Conservation (phyloP, 2,797 vertebrate species). For the Chloroceryle inda region DNA sequence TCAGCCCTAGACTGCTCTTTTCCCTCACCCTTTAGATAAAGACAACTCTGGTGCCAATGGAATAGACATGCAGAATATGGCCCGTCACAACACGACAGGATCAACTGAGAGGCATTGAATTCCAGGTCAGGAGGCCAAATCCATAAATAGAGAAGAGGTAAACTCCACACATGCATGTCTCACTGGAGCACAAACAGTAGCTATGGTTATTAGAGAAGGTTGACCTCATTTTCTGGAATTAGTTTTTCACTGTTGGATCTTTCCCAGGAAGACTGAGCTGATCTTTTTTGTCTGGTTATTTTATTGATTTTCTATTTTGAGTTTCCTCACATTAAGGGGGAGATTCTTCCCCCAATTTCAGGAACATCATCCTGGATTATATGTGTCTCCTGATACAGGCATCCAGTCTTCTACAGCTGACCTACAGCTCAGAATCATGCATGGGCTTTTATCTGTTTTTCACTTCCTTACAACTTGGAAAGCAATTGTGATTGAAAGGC, state of each 20-base stretch:
- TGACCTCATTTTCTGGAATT: slow-evolving; percentile 71
- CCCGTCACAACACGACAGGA: slow-evolving; percentile 14
- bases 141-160: slow-evolving; percentile 71
- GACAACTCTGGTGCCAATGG: slow-evolving; percentile 22
- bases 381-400: background rate
- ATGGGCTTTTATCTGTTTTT: background rate
- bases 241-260: slow-evolving; percentile 64
- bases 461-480: background rate
- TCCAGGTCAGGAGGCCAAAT: slow-evolving; percentile 60
- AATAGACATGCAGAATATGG: slow-evolving; percentile 23
- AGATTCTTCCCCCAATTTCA: background rate
- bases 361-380: background rate
- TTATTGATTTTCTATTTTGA: slow-evolving; percentile 63
- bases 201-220: slow-evolving; percentile 63
- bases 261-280: slow-evolving; percentile 46
- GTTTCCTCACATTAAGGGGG: background rate
- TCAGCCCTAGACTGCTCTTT: background rate
- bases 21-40: background rate
- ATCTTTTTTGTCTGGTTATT: slow-evolving; percentile 33
- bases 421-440: background rate
- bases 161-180: slow-evolving; percentile 40
- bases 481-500: background rate
- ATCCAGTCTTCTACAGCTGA: background rate
- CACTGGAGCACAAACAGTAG: slow-evolving; percentile 65
- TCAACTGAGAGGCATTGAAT: slow-evolving; percentile 53